Percentiles rank a stretch among this genome's conserved stretches.
These are phyloP conservation scores for Quadroppia sp. DNA, from an alignment of 2,888 invertebrate genomes.

Conservation along the genomic window DNA sequence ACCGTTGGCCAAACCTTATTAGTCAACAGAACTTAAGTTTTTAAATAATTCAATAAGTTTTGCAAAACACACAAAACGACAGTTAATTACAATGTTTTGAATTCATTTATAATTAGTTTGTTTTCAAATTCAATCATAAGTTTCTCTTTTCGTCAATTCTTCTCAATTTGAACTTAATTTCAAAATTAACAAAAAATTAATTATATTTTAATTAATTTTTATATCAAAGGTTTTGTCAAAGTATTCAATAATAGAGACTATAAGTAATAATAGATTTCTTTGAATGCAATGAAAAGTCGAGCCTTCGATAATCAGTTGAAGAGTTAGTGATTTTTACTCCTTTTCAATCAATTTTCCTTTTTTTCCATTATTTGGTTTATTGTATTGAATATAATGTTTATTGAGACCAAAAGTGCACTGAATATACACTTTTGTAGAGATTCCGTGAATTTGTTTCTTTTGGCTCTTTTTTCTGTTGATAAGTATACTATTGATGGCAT, in stretches of 20 bases:
- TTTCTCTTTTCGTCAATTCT: too few relatives aligned
- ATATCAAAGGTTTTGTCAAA: too few relatives aligned
- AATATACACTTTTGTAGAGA: neutral
- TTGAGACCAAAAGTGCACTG: neutral
- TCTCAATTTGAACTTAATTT: too few relatives aligned
- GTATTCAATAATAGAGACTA: too few relatives aligned
- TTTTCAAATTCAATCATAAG: too few relatives aligned
- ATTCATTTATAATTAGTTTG: neutral
- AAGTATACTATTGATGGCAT: slow-evolving; percentile 26
- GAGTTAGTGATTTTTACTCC: slow-evolving; percentile 2
- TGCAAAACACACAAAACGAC: neutral
- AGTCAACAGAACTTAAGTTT: neutral
- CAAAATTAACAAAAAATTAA: too few relatives aligned
- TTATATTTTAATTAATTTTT: too few relatives aligned
- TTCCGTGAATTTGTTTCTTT: slow-evolving; percentile 18
- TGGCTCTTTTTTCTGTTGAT: slow-evolving; percentile 28
- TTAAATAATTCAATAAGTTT: neutral
- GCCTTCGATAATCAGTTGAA: neutral
- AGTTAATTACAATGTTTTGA: neutral
- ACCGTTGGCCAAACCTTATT: slow-evolving; percentile 27
- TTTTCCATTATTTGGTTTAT: neutral
- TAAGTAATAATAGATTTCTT: too few relatives aligned
- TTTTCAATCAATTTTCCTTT: slow-evolving; percentile 10
- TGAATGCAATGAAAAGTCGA: too few relatives aligned
- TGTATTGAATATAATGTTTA: slow-evolving; percentile 18